These are phyloP conservation scores for Anomalospiza imberbis DNA, from an alignment of 2,797 vertebrate species.

Conservation along the genomic window DNA sequence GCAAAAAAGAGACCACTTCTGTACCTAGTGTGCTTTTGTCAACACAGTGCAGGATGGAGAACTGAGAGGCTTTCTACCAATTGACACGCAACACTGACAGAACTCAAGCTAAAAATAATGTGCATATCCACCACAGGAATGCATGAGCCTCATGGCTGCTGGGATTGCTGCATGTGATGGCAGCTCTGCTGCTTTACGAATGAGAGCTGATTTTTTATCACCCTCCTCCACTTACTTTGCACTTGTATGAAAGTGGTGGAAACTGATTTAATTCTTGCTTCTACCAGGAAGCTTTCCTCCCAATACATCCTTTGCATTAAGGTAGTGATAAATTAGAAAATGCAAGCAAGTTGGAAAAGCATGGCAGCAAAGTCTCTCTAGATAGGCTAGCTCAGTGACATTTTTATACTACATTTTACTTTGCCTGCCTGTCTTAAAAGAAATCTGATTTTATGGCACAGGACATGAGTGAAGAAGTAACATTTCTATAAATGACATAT, in stretches of 20 bases:
- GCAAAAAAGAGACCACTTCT: not conserved
- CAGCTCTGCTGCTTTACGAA: not conserved
- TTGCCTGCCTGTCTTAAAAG: not conserved
- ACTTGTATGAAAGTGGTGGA: not conserved
- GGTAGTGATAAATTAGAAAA: not conserved
- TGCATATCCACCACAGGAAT: not conserved
- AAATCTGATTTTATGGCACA: not conserved
- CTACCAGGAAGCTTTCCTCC: not conserved
- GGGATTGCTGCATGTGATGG: not conserved
- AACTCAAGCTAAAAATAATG: constrained; percentile 39
- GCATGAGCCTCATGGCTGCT: not conserved
- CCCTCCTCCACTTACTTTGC: not conserved
- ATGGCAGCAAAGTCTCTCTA: not conserved
- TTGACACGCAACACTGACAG: not conserved
- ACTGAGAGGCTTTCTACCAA: not conserved
- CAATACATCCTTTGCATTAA: not conserved
- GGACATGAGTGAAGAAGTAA: not conserved
- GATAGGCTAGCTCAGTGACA: not conserved
- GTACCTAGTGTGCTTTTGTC: not conserved
- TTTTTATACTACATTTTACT: not conserved
- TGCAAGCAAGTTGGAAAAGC: not conserved
- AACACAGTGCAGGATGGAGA: not conserved
- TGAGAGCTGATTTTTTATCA: not conserved
- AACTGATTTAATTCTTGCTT: not conserved
- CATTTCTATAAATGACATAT: not conserved